These are phyloP conservation scores for Semnopithecus entellus DNA, from an alignment of 2,113 vertebrate species.

Conservation along the genomic window DNA sequence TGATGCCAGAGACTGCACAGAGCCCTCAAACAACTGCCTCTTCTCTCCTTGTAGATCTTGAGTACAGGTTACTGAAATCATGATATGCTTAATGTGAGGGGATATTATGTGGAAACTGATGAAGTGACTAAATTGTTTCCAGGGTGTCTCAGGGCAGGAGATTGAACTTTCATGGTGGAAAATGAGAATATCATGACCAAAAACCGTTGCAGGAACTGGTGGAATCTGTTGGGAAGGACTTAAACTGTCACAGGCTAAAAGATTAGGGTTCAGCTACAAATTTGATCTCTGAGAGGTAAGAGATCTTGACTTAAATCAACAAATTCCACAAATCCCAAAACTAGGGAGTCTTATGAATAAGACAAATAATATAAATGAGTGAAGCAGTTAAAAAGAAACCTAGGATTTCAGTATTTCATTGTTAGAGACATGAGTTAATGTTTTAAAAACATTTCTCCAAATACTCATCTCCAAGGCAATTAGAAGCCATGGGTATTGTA, in stretches of 20 bases:
- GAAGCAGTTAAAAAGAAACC: neutral
- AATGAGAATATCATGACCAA: neutral
- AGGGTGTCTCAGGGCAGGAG: neutral
- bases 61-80: neutral
- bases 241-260: neutral
- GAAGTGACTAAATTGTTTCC: neutral
- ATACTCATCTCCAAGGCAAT: neutral
- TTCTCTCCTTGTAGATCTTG: neutral
- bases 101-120: neutral
- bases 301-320: neutral
- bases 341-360: neutral
- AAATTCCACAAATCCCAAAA: neutral
- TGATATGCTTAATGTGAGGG: neutral
- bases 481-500: neutral
- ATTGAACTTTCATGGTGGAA: neutral
- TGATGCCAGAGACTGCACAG: neutral
- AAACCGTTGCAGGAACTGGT: neutral
- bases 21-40: accelerated
- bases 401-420: neutral
- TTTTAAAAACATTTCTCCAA: neutral
- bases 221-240: neutral
- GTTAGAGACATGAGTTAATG: neutral
- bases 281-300: neutral
- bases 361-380: neutral
- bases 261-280: neutral